Evolutionary conservation across 2,888 invertebrate species (phyloP).

Genomic region (Eilema caniola): DNA sequence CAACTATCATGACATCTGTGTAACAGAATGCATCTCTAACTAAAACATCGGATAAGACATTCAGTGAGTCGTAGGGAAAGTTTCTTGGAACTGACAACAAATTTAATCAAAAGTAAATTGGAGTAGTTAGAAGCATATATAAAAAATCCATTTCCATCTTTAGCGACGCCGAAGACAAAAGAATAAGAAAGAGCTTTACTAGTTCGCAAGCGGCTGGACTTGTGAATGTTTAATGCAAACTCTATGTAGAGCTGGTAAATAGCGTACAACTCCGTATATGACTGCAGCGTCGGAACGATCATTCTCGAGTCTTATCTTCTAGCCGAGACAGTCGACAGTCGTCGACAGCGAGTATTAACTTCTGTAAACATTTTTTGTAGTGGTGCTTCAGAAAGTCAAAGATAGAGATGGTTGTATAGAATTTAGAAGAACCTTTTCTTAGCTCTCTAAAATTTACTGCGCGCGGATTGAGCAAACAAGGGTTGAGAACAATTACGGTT

Average conservation of each 20-base stretch:
- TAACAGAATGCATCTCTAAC: neutral
- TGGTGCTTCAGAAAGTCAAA: neutral
- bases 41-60: neutral
- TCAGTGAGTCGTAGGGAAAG: neutral
- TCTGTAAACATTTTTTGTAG: neutral
- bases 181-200: conserved; percentile 1
- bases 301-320: neutral
- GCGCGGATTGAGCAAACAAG: too few relatives aligned
- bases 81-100: neutral
- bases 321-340: too few relatives aligned
- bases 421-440: neutral
- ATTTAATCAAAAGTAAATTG: conserved; percentile 4
- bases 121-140: conserved; percentile 5
- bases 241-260: neutral
- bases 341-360: neutral
- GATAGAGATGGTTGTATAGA: neutral
- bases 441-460: neutral
- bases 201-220: conserved; percentile 1
- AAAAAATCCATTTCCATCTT: conserved; percentile 4
- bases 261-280: neutral
- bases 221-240: conserved; percentile 4
- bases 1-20: neutral
- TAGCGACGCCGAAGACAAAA: neutral
- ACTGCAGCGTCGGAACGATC: neutral
- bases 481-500: too few relatives aligned